Evolutionary conservation across 2,113 vertebrate species (phyloP).

Genomic region (Xiphophorus maculatus): DNA sequence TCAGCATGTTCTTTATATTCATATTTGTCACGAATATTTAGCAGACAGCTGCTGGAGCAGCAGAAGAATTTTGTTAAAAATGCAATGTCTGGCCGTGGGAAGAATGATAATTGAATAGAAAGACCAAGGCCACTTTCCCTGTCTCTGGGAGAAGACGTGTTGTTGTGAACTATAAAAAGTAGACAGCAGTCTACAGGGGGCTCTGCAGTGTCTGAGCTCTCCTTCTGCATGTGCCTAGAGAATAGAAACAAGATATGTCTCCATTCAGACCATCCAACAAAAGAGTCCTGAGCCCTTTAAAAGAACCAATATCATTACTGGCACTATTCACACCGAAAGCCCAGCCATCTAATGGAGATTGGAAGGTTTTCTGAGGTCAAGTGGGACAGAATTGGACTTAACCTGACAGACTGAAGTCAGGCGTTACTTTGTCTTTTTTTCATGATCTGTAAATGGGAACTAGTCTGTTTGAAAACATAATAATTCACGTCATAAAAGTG

Average conservation of each 20-base stretch:
- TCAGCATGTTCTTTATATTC: not conserved
- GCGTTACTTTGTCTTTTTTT: slow-evolving; percentile 36
- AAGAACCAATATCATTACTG: slow-evolving; percentile 79
- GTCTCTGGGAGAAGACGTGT: slow-evolving; percentile 55
- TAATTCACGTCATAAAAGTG: too few species aligned
- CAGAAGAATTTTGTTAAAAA: not conserved
- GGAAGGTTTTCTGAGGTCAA: slow-evolving; percentile 56
- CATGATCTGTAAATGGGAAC: too few species aligned
- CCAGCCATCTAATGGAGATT: slow-evolving; percentile 58
- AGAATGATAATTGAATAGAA: not conserved
- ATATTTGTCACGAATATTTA: not conserved
- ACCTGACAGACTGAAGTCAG: slow-evolving; percentile 60
- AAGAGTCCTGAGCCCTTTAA: slow-evolving; percentile 73
- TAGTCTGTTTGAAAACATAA: too few species aligned
- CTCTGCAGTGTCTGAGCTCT: slow-evolving; percentile 20
- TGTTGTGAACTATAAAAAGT: slow-evolving; percentile 62
- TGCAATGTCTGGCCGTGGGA: not conserved
- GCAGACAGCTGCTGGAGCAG: too few species aligned
- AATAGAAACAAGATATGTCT: slow-evolving; percentile 66
- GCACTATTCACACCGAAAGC: slow-evolving; percentile 60
- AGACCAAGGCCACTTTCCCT: slow-evolving; percentile 20
- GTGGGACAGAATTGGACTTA: slow-evolving; percentile 22
- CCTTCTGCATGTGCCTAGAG: slow-evolving; percentile 26
- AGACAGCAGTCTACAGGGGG: slow-evolving; percentile 35
- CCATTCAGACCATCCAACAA: slow-evolving; percentile 64